Percentiles rank a stretch among this genome's conserved stretches.
These are phyloP conservation scores for Scopus umbretta DNA, from an alignment of 2,113 vertebrate species.

Conservation along the genomic window DNA sequence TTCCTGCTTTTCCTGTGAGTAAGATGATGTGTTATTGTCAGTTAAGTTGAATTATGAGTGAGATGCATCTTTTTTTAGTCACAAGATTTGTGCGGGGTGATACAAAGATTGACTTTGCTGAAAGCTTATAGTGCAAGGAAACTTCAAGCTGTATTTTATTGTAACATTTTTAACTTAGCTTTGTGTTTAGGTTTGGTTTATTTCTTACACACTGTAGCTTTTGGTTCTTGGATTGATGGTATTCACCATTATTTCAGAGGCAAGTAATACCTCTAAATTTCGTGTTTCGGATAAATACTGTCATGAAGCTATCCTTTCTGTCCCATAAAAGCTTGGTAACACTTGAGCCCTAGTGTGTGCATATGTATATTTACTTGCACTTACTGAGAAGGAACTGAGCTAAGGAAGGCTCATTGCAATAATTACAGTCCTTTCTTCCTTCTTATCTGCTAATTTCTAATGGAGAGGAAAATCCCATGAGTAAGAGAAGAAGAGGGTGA, in stretches of 20 bases:
- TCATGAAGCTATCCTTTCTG: neutral
- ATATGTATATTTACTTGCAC: neutral
- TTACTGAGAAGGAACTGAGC: neutral
- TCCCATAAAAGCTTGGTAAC: neutral
- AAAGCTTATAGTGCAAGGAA: neutral
- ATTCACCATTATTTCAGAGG: neutral
- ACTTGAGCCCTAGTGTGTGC: neutral
- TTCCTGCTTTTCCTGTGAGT: neutral
- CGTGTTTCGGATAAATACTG: neutral
- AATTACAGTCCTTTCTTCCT: neutral
- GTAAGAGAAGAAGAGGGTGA: neutral
- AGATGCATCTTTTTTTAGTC: neutral
- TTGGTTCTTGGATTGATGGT: neutral
- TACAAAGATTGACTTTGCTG: neutral
- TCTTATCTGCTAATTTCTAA: neutral
- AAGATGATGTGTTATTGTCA: neutral
- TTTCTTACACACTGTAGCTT: neutral
- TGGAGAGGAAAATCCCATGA: neutral
- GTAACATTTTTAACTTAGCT: slow-evolving; percentile 33
- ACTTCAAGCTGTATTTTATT: slow-evolving; percentile 3
- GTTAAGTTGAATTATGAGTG: neutral
- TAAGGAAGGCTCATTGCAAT: neutral
- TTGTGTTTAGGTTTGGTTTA: neutral
- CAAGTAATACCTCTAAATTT: neutral
- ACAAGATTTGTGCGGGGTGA: slow-evolving; percentile 3